Percentiles rank a stretch among this genome's conserved stretches.
Conservation (phyloP, 2,113 vertebrate species). For the Ceyx margarethae region DNA sequence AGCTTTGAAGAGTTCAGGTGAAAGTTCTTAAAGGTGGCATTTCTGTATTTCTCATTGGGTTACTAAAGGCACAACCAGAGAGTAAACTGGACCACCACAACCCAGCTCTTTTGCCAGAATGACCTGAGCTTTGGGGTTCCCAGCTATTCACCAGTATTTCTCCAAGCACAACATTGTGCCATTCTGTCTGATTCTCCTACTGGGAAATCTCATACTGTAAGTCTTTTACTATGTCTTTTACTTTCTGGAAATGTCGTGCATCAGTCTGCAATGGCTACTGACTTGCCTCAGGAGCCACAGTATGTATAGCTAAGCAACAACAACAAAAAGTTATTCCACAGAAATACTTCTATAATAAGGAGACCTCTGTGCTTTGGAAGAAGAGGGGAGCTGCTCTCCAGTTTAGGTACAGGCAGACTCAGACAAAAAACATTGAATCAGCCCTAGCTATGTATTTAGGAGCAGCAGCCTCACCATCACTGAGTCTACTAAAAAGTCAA, state of each 20-base stretch:
- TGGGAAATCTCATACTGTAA: background rate
- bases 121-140: background rate
- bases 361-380: background rate
- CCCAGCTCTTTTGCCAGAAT: background rate
- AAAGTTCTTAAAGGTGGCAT: background rate
- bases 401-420: background rate
- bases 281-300: background rate
- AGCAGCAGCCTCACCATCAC: background rate
- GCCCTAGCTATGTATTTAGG: background rate
- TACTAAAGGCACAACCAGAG: background rate
- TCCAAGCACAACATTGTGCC: fast-evolving
- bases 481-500: background rate
- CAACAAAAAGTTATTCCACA: background rate
- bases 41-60: background rate
- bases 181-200: background rate
- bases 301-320: background rate
- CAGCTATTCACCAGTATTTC: background rate
- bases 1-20: background rate
- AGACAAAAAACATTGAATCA: background rate
- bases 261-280: background rate
- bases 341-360: background rate
- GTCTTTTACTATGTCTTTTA: background rate
- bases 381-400: background rate
- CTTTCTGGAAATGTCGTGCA: background rate
- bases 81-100: background rate